Percentiles rank a stretch among this genome's conserved stretches.
Evolutionary conservation across 2,888 invertebrate species (phyloP).

Genomic region (Caenorhabditis sp.): DNA sequence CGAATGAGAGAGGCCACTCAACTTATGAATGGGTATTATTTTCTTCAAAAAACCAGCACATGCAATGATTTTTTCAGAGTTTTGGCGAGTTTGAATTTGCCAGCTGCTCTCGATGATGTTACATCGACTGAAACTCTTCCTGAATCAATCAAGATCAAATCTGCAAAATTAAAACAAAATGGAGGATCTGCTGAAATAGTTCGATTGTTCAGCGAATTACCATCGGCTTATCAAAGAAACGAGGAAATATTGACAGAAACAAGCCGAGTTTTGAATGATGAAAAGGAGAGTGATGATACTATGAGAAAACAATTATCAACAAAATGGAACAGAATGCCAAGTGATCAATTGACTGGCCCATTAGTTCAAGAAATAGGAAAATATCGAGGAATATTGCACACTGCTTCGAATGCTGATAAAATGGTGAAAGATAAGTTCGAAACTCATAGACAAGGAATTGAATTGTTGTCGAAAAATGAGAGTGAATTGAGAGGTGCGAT

Average conservation of each 20-base stretch:
- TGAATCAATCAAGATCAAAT: constrained; percentile 86
- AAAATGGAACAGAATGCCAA: constrained; percentile 89
- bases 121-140: constrained; percentile 82
- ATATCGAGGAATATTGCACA: constrained; percentile 88
- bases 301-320: constrained; percentile 89
- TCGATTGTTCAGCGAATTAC: constrained; percentile 84
- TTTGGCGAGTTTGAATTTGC: constrained; percentile 90
- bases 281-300: constrained; percentile 87
- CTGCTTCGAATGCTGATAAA: constrained; percentile 83
- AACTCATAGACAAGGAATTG: constrained; percentile 81
- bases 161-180: constrained; percentile 75
- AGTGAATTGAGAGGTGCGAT: constrained; percentile 79
- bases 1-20: constrained; percentile 89
- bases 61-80: constrained; percentile 75
- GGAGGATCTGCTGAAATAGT: constrained; percentile 72
- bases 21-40: constrained; percentile 85
- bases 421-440: constrained; percentile 87
- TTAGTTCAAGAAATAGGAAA: constrained; percentile 84
- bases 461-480: constrained; percentile 77
- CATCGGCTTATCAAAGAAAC: constrained; percentile 88
- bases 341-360: constrained; percentile 86
- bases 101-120: constrained; percentile 89
- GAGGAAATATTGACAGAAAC: constrained; percentile 89
- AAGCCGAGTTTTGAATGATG: constrained; percentile 82
- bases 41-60: no score